These are phyloP conservation scores for Octomys mimax DNA, from an alignment of 2,797 vertebrate species.

Conservation along the genomic window DNA sequence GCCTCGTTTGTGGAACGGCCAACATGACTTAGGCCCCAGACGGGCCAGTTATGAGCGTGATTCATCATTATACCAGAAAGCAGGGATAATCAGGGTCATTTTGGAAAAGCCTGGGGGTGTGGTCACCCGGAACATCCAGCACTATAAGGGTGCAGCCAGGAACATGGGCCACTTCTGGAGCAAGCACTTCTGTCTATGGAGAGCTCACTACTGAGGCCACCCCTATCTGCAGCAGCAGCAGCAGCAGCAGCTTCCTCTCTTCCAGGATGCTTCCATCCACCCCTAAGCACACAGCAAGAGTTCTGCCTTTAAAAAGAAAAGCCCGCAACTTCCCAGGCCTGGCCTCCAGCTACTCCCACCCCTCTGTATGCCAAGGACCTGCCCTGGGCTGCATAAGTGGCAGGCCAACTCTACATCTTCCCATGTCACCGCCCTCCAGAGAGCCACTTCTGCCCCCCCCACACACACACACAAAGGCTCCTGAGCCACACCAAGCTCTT, in stretches of 20 bases:
- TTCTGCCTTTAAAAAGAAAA: neutral
- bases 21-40: neutral
- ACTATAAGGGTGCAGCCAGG: neutral
- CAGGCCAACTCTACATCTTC: neutral
- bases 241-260: neutral
- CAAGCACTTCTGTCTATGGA: neutral
- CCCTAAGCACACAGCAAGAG: neutral
- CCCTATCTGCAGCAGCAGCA: neutral
- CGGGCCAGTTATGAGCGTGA: neutral
- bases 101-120: neutral
- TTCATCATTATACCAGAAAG: neutral
- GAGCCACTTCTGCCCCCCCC: rapidly evolving
- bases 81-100: neutral
- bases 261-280: neutral
- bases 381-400: neutral
- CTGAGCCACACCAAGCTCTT: neutral
- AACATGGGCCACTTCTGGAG: neutral
- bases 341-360: neutral
- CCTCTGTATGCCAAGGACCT: neutral
- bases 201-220: neutral
- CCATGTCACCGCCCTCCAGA: neutral
- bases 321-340: rapidly evolving
- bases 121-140: too few relatives aligned
- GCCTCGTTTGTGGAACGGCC: neutral
- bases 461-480: neutral